Evolutionary conservation across 1,140 invertebrate species (phyloP).

Genomic region (Aphelinus atriplicis): DNA sequence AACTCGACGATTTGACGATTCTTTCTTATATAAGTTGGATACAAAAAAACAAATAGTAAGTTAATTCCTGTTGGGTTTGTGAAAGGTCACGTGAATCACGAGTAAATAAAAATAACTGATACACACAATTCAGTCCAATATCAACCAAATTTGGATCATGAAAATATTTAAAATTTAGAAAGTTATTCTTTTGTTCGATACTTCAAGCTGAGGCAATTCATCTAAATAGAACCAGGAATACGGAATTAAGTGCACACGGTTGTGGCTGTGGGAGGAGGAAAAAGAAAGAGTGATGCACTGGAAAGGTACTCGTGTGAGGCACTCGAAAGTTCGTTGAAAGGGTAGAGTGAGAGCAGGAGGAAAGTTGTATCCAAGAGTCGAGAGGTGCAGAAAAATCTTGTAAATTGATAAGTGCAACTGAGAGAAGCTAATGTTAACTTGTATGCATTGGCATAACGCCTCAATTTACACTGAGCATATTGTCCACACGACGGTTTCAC

Average conservation of each 20-base stretch:
- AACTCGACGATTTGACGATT: too few relatives aligned
- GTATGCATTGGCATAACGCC: not conserved
- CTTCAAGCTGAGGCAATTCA: not conserved
- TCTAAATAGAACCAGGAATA: not conserved
- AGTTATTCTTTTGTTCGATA: not conserved
- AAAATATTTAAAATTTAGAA: not conserved
- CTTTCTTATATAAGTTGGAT: too few relatives aligned
- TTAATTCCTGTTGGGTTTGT: too few relatives aligned
- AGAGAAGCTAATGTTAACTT: constrained; percentile 15
- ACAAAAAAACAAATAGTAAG: too few relatives aligned
- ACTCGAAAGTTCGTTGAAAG: constrained; percentile 17
- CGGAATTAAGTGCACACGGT: constrained; percentile 5
- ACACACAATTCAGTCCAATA: too few relatives aligned
- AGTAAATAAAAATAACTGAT: too few relatives aligned
- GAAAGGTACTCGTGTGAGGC: constrained; percentile 13
- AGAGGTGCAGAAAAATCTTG: constrained; percentile 13
- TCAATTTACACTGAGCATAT: too few relatives aligned
- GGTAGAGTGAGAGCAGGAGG: constrained; percentile 1
- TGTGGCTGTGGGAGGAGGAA: not conserved
- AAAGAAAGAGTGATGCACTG: not conserved
- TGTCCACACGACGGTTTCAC: too few relatives aligned
- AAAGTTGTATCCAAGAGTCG: constrained; percentile 1
- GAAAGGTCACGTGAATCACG: too few relatives aligned
- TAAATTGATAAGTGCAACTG: constrained; percentile 25
- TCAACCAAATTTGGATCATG: too few relatives aligned